Evolutionary conservation across 2,113 vertebrate species (phyloP).

Genomic region (Choloepus hoffmanni): DNA sequence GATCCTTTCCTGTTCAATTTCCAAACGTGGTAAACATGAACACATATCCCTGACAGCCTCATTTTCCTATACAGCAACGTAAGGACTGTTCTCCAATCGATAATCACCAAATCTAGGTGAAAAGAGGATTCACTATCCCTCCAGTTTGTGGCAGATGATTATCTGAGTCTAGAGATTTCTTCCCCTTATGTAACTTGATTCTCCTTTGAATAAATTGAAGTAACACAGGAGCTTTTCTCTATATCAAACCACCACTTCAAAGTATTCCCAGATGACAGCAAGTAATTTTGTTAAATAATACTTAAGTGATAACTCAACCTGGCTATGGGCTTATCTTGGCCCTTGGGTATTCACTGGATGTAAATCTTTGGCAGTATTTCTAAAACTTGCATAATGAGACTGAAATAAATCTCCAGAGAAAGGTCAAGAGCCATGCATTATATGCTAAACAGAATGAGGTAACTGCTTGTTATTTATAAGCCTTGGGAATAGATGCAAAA

Average conservation of each 20-base stretch:
- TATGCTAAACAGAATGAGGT: slow-evolving; percentile 17
- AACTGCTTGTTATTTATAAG: not conserved
- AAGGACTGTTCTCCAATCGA: not conserved
- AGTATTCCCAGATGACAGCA: not conserved
- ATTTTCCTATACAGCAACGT: not conserved
- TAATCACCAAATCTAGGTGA: not conserved
- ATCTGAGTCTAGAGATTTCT: not conserved
- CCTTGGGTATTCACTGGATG: not conserved
- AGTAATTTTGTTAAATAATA: slow-evolving; percentile 46
- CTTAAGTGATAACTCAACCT: slow-evolving; percentile 20
- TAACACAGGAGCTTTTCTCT: not conserved
- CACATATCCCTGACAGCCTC: not conserved
- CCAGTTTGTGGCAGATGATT: not conserved
- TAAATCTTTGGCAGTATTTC: slow-evolving; percentile 53
- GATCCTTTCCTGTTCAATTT: not conserved
- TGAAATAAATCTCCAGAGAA: slow-evolving; percentile 21
- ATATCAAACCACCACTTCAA: not conserved
- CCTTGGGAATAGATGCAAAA: not conserved
- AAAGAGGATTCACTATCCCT: not conserved
- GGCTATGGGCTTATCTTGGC: not conserved
- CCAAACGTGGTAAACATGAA: not conserved
- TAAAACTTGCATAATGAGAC: slow-evolving; percentile 12
- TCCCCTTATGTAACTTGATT: not conserved
- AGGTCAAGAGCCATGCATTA: not conserved
- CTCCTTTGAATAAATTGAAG: not conserved